A percentile compares a stretch with the other conserved stretches of the same genome.
Evolutionary conservation across 1,140 invertebrate species (phyloP).

Genomic region (Lethocerus indicus): DNA sequence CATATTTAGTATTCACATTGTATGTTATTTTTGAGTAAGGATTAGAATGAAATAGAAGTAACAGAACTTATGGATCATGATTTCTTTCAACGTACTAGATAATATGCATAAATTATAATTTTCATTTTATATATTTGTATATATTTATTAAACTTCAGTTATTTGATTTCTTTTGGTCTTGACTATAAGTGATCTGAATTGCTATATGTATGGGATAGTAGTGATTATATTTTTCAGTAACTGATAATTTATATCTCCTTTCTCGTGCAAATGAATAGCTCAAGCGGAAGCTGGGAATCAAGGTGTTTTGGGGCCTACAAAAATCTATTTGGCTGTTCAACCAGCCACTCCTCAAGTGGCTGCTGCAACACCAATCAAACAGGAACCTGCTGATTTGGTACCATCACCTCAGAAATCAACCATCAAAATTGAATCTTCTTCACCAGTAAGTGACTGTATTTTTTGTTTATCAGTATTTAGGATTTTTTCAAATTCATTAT

Average conservation of each 20-base stretch:
- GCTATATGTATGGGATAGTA: too few relatives aligned
- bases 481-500: neutral
- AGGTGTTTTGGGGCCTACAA: slow-evolving; percentile 62
- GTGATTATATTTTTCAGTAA: too few relatives aligned
- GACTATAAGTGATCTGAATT: too few relatives aligned
- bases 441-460: slow-evolving; percentile 4
- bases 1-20: too few relatives aligned
- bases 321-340: slow-evolving; percentile 68
- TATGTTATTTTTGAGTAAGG: too few relatives aligned
- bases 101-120: neutral
- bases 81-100: too few relatives aligned
- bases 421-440: slow-evolving; percentile 19
- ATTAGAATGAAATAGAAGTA: too few relatives aligned
- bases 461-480: neutral
- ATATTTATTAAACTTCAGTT: slow-evolving; percentile 1
- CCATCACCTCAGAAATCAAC: neutral
- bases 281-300: slow-evolving; percentile 48
- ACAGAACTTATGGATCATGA: too few relatives aligned
- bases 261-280: too few relatives aligned
- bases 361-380: slow-evolving; percentile 19
- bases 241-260: too few relatives aligned
- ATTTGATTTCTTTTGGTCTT: too few relatives aligned
- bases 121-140: neutral
- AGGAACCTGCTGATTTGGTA: neutral
- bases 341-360: slow-evolving; percentile 36